Evolutionary conservation across 2,888 invertebrate species (phyloP).

Genomic region (Augiades crinisus): DNA sequence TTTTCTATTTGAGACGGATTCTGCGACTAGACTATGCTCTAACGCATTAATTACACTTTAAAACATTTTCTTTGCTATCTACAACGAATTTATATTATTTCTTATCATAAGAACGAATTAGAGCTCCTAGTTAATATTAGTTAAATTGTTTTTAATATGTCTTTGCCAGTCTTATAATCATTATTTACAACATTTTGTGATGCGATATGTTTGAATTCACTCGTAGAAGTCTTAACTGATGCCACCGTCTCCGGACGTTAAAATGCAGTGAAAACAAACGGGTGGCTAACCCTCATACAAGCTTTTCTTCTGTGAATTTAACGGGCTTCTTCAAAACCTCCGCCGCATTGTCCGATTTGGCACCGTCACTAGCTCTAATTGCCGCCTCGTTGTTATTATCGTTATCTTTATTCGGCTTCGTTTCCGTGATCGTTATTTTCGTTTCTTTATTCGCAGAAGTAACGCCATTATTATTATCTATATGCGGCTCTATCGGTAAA

Average conservation of each 20-base stretch:
- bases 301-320: slow-evolving; percentile 73
- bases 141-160: slow-evolving; percentile 28
- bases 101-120: slow-evolving; percentile 39
- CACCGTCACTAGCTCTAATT: slow-evolving; percentile 39
- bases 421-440: slow-evolving; percentile 34
- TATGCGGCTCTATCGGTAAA: slow-evolving; percentile 41
- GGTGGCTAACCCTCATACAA: slow-evolving; percentile 68
- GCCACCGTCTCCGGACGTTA: slow-evolving; percentile 48
- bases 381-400: slow-evolving; percentile 58
- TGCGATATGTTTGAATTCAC: slow-evolving; percentile 55
- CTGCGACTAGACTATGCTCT: slow-evolving; percentile 37
- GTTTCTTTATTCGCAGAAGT: slow-evolving; percentile 39
- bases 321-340: slow-evolving; percentile 57
- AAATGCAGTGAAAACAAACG: slow-evolving; percentile 53
- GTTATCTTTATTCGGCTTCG: slow-evolving; percentile 38
- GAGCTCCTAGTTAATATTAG: slow-evolving; percentile 31
- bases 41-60: slow-evolving; percentile 18
- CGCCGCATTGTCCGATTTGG: slow-evolving; percentile 40
- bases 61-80: slow-evolving; percentile 33
- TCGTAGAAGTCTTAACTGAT: slow-evolving; percentile 41
- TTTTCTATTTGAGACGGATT: slow-evolving; percentile 51
- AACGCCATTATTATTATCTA: slow-evolving; percentile 61
- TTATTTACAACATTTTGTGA: slow-evolving; percentile 55
- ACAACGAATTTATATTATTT: slow-evolving; percentile 35
- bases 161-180: slow-evolving; percentile 32